These are phyloP conservation scores for Heliconius hermathena DNA, from an alignment of 1,140 invertebrate species.

Conservation along the genomic window DNA sequence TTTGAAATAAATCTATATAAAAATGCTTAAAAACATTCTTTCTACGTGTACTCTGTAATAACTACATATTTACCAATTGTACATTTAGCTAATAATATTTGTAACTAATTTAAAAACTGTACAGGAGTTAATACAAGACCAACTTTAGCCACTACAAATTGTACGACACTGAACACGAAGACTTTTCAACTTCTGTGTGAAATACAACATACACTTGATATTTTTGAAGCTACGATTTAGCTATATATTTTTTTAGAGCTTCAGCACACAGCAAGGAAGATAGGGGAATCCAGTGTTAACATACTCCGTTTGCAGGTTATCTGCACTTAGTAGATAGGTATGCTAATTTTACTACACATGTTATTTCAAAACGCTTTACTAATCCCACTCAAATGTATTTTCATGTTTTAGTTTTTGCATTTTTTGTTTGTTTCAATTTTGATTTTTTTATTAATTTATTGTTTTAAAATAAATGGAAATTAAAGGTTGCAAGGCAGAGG, in stretches of 20 bases:
- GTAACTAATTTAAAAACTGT: too few relatives aligned
- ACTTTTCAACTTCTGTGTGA: neutral
- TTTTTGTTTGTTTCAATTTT: neutral
- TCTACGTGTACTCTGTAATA: too few relatives aligned
- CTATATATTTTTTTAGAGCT: neutral
- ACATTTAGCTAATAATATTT: too few relatives aligned
- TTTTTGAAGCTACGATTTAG: neutral
- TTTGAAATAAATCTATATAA: too few relatives aligned
- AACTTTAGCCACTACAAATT: neutral
- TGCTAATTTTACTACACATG: neutral
- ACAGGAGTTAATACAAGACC: too few relatives aligned
- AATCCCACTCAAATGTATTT: neutral
- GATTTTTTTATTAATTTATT: neutral
- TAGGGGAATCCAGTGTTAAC: too few relatives aligned
- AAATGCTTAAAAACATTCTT: too few relatives aligned
- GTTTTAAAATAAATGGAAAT: too few relatives aligned
- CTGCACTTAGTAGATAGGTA: conserved; percentile 9
- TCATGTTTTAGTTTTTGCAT: neutral
- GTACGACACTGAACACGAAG: neutral
- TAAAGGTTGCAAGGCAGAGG: too few relatives aligned
- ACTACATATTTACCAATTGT: too few relatives aligned
- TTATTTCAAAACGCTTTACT: conserved; percentile 9
- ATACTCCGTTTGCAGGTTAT: neutral
- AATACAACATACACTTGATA: neutral
- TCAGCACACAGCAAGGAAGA: neutral